Base-by-base conservation (phyloP, 2,888 invertebrate genomes). In the Ariolimax columbianus region DNA sequence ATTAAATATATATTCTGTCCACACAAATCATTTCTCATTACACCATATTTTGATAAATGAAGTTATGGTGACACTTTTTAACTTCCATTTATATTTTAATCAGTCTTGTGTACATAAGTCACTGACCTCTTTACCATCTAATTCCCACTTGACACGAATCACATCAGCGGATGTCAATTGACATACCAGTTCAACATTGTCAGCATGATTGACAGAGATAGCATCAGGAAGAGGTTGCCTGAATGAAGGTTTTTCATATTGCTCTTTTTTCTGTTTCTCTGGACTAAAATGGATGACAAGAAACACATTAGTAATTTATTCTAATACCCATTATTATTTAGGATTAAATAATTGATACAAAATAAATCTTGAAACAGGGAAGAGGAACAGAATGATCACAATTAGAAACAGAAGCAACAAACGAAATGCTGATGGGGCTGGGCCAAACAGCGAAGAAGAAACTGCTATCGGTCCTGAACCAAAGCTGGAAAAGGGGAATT, bases 41-140 rank as follows among this genome's bases (percentile, higher is more conserved):
- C n/a, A n/a, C n/a, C n/a, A n/a, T n/a, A n/a, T n/a, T n/a, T n/a
- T n/a, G n/a, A n/a, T n/a, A n/a, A n/a, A n/a, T n/a, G n/a, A n/a
- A n/a, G 19, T 55, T 4, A 3, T 55, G 11, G 23, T 23, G 7
- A 55, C 55, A 55, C 55, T 55, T 55, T 19, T 19, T 3, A 55
- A 55, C 11, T 55, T 3, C 23, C 23, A 14, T 55, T 55, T 23
- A 19, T 23, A 19, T 55, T 14, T 3, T 23, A 55, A 55, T 47
- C 47, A 47, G 14, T 47, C 14, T 9, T 3, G 23, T 23, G 9
- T 55, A 63, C 30, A 30, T 33, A 30, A 30, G n/a, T n/a, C 23
- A 83, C 87, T 82, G 81, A 92, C 92, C 89, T 89, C 88, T 85
- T 87, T 87, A 14, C 90, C 91, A 83, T 92, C 88, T 89, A 90